Evolutionary conservation across 2,113 vertebrate species (phyloP), one percentile per base, ranked within the genome.

Genomic region (Austrofundulus limnaeus): DNA sequence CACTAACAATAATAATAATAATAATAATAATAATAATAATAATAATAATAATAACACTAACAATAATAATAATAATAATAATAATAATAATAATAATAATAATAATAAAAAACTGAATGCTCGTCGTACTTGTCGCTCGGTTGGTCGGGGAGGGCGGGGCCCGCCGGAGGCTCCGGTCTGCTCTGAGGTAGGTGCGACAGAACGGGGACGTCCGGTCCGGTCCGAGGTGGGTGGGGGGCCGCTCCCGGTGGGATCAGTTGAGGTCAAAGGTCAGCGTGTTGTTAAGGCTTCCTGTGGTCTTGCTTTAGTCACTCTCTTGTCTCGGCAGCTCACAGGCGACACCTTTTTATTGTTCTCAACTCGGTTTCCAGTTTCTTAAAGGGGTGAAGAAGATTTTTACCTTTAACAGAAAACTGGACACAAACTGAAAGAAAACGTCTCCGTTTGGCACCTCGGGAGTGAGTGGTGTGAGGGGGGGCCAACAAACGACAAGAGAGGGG

Each of bases 371-470:
- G 77, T 82, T 87, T 90, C n/a, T 86, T 81, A 77, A 88, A 72
- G 46, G 87, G 87, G 87, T 72, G 85, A 88, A 57, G n/a, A n/a
- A n/a, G n/a, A 41, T 87, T 60, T 73, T 77, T 77, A 49, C 60
- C 82, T 61, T 58, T 37, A 77, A 61, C 58, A 52, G 24, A 76
- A 34, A 58, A 78, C 39, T 51, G 58, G 64, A 66, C 12, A 51
- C 58, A 80, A 83, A 86, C 56, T 41, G 34, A 78, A 61, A 59
- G 78, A 14, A 58, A 80, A 80, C 62, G 77, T 93, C 92, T 92
- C 89, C 88, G 89, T 95, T 95, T 96, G 95, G 95, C 95, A 97
- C 94, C 92, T 90, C 55, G 78, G 88, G 89, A 83, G 89, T 75
- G 67, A 72, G 74, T 76, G 76, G 75, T 50, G n/a, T n/a, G n/a